Conservation (phyloP, 2,797 vertebrate species). For the Micrastur ruficollis region DNA sequence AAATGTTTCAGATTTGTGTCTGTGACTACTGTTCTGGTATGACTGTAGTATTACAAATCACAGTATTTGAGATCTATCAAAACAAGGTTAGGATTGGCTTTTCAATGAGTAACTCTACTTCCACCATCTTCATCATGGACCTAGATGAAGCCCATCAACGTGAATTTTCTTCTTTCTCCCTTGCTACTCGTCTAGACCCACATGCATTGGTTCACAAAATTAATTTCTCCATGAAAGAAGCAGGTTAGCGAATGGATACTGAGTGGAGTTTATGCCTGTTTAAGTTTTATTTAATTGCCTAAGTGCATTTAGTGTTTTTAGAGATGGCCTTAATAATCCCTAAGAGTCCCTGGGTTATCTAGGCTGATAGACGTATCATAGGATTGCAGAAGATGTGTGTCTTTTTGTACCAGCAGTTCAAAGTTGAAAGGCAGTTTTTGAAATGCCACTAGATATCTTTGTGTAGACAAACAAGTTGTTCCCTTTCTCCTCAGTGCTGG, state of each 20-base stretch:
- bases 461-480: background rate
- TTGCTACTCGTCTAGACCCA: background rate
- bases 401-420: background rate
- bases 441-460: background rate
- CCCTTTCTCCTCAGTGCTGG: background rate
- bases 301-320: background rate
- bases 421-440: background rate
- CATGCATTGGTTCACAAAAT: background rate
- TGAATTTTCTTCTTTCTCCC: background rate
- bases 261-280: background rate
- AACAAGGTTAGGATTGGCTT: background rate
- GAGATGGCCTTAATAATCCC: background rate
- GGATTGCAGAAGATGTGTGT: fast-evolving
- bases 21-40: background rate
- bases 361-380: background rate
- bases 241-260: background rate
- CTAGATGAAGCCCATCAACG: background rate
- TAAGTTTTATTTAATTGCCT: background rate
- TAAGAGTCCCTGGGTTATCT: background rate
- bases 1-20: background rate
- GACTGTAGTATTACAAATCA: background rate
- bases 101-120: background rate
- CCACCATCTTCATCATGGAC: background rate
- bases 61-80: background rate
- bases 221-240: background rate